Evolutionary conservation across 2,888 invertebrate species (phyloP), one percentile per base, ranked within the genome.

Genomic region (Pyrochroa serraticornis): DNA sequence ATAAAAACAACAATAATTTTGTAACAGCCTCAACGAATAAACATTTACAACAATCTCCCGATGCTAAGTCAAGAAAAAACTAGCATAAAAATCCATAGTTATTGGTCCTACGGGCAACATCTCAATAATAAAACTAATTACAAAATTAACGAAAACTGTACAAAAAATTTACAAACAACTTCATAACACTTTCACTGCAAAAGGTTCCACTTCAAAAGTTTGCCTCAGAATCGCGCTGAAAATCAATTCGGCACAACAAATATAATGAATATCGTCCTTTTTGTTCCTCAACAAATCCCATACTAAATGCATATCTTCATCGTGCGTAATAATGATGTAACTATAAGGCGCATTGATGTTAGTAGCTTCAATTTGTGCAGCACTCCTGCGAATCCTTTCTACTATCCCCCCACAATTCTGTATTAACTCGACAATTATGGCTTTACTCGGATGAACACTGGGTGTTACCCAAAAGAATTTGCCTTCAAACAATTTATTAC

Each of bases 381-480:
- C 82, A 0, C 91, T 87, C 1, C 93, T 86, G 45, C 93, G 83
- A 51, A 89, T 89, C 65, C 88, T 87, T 65, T 96, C 93, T 9
- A 96, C 89, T 46, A 83, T 54, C 1, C 75, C 75, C 3, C 97
- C 97, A 35, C 93, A 93, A 44, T 89, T 84, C 73, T 92, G 91
- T 36, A 98, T 91, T 79, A 98, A 89, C 70, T 91, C 91, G 1
- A 85, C 84, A 37, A 98, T 81, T 13, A 89, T 85, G 0, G 83
- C 80, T 9, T 86, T 84, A 0, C 88, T 85, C 0, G 97, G 97
- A 65, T 89, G 86, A 1, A 97, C 93, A 73, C 93, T 91, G 0
- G 96, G 96, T 0, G 97, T 97, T 5, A 97, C 83, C 81, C 90
- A 95, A 81, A 98, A 97, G 6, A 87, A 90, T 71, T 92, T 85